Base-by-base conservation (phyloP, 2,888 invertebrate genomes). In the Liposcelis brunnea region DNA sequence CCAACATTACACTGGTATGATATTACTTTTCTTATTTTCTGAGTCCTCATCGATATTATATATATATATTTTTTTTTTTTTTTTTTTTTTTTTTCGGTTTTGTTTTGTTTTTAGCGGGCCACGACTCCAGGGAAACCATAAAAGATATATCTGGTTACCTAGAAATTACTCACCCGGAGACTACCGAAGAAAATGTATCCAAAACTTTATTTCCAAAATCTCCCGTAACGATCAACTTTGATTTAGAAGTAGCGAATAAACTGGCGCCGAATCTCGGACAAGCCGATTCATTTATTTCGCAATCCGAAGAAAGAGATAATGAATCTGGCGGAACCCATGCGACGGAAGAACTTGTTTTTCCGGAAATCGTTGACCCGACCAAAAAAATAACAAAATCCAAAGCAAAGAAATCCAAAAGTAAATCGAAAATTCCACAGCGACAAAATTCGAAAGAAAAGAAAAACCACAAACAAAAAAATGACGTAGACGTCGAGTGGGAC, bases 281-380 rank as follows among this genome's bases (percentile, higher is more conserved):
- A n/a, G n/a, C n/a, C n/a, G n/a, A n/a, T n/a, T n/a, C n/a, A n/a
- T n/a, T n/a, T n/a, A n/a, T 26, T 26, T 26, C 26, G 8, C 4
- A 26, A 26, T 26, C 8, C 26, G 26, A 8, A 26, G 26, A 26
- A 26, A 26, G 8, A 4, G 8, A 26, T 8, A 8, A 26, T 26
- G 26, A 26, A 26, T 45, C 51, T n/a, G n/a, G n/a, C 16, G 51
- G 49, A 8, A 47, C 51, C 7, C 47, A 48, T 31, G 46, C 49
- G 18, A 49, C 49, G 42, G 49, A 51, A 34, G 49, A 49, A 35
- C 49, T 51, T 42, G 49, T 48, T 33, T 21, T 40, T 12, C 40
- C 40, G 4, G 40, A 40, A 40, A 40, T 40, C 21, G 15, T 19
- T 6, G 40, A 40, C 21, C 19, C 40, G 12, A 19, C 40, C 6